A percentile compares a stretch with the other conserved stretches of the same genome.
Conservation (phyloP, 2,888 invertebrate species). For the Bellardia pandia region DNA sequence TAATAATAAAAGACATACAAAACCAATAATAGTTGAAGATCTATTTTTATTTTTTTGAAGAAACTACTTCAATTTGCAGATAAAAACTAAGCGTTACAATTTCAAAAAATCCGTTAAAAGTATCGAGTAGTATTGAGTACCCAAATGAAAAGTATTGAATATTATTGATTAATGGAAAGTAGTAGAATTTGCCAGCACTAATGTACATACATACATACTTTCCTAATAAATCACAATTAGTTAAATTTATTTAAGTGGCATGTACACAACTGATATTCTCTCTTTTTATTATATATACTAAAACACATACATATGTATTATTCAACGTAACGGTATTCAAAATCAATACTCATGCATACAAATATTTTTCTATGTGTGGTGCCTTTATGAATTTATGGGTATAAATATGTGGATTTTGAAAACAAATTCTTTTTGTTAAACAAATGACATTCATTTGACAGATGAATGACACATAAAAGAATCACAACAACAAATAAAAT, state of each 20-base stretch:
- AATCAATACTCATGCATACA: neutral
- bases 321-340: constrained; percentile 26
- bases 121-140: too few relatives aligned
- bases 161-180: too few relatives aligned
- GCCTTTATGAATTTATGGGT: neutral
- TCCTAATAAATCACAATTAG: constrained; percentile 47
- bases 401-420: constrained; percentile 1
- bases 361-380: neutral
- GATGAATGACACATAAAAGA: constrained; percentile 49
- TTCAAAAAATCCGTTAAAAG: too few relatives aligned
- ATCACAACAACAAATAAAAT: constrained; percentile 25
- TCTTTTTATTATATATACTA: neutral
- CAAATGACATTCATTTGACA: constrained; percentile 44
- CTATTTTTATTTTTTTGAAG: too few relatives aligned
- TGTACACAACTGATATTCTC: neutral
- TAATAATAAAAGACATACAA: too few relatives aligned
- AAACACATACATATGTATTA: too few relatives aligned
- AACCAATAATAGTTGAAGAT: too few relatives aligned
- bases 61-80: too few relatives aligned
- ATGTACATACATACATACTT: too few relatives aligned
- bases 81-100: too few relatives aligned
- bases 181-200: too few relatives aligned
- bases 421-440: constrained; percentile 3
- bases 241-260: constrained; percentile 2
- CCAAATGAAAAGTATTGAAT: too few relatives aligned